Evolutionary conservation across 37 sponge, comb jelly and placozoan species (phyloP).

Genomic region (Diacarnus erythraeanus): DNA sequence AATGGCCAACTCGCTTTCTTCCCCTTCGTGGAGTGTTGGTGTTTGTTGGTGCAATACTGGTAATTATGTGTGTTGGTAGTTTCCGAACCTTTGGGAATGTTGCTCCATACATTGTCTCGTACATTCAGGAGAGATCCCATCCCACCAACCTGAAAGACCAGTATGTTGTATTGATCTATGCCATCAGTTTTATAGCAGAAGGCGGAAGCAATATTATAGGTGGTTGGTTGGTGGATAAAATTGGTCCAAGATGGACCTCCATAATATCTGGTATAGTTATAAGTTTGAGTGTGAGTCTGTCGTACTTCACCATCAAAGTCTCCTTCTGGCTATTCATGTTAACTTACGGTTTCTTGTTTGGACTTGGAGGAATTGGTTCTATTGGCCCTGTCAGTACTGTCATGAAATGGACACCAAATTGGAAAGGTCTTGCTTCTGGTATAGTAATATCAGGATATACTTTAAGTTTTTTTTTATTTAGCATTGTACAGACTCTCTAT

Average conservation of each 20-base stretch:
- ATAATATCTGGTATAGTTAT: slow-evolving; percentile 57
- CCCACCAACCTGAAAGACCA: slow-evolving; percentile 14
- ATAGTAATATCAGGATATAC: slow-evolving; percentile 85
- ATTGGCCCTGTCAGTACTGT: slow-evolving; percentile 67
- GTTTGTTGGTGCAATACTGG: slow-evolving; percentile 54
- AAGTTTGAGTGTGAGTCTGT: slow-evolving; percentile 42
- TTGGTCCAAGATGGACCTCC: slow-evolving; percentile 72
- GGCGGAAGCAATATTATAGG: slow-evolving; percentile 69
- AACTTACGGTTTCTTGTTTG: slow-evolving; percentile 85
- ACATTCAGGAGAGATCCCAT: slow-evolving; percentile 50
- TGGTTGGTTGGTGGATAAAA: slow-evolving; percentile 58
- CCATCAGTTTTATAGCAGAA: slow-evolving; percentile 53
- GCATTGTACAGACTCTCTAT: slow-evolving; percentile 55
- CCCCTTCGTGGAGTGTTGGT: slow-evolving; percentile 43
- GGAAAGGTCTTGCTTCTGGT: slow-evolving; percentile 80
- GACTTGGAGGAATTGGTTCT: slow-evolving; percentile 80
- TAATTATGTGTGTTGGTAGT: slow-evolving; percentile 80
- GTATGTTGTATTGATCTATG: slow-evolving; percentile 45
- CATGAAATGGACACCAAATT: slow-evolving; percentile 79
- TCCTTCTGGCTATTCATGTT: slow-evolving; percentile 64
- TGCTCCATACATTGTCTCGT: slow-evolving; percentile 83
- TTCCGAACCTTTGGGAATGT: slow-evolving; percentile 78
- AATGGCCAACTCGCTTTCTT: too few species aligned
- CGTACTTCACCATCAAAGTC: slow-evolving; percentile 42
- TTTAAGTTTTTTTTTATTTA: slow-evolving; percentile 65